phyloP scores from a whole-genome alignment of 2,113 vertebrate genomes.

The Oxyura jamaicensis region DNA sequence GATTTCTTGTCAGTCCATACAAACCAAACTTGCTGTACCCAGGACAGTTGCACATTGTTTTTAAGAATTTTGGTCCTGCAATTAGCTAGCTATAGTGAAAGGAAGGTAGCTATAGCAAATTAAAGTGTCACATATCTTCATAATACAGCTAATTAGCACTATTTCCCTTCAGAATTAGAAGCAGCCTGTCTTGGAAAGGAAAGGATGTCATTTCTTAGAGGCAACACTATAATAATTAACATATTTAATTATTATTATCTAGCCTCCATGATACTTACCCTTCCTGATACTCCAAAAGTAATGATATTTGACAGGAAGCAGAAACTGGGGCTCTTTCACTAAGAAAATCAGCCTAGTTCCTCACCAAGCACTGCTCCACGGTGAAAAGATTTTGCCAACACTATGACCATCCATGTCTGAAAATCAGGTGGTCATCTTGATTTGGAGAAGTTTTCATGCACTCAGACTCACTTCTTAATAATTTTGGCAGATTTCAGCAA shows the following conservation, averaged over 20 bases:
- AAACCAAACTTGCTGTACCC: not conserved
- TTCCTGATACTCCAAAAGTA: not conserved
- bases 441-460: not conserved
- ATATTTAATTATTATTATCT: not conserved
- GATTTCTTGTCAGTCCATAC: not conserved
- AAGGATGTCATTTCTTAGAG: not conserved
- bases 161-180: slow-evolving; percentile 9
- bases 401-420: not conserved
- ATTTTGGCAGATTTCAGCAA: not conserved
- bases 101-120: not conserved
- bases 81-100: not conserved
- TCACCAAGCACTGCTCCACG: not conserved
- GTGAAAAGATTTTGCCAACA: not conserved
- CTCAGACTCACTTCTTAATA: not conserved
- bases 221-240: not conserved
- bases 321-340: not conserved
- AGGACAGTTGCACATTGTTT: not conserved
- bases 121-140: not conserved
- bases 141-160: slow-evolving; percentile 1
- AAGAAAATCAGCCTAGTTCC: not conserved
- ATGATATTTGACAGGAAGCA: not conserved
- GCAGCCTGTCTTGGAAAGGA: not conserved
- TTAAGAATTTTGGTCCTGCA: not conserved
- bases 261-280: not conserved
- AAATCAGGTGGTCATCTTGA: not conserved